Conservation (phyloP, 2,888 invertebrate species). For the Stenodema calcarata region DNA sequence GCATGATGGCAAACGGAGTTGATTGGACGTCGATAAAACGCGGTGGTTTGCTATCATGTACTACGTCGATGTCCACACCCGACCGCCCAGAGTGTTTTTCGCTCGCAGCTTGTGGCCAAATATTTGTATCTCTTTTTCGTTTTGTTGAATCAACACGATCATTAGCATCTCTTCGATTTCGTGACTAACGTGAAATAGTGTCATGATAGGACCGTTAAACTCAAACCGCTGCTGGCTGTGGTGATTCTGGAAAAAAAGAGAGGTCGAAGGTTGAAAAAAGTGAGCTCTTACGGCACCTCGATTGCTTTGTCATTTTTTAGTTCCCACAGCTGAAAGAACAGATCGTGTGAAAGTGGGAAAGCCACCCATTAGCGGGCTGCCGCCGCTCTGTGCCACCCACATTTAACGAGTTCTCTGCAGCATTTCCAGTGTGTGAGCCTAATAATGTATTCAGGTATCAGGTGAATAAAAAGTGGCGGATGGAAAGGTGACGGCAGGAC, state of each 20-base stretch:
- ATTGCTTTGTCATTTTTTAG: background rate
- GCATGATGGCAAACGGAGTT: too few relatives aligned
- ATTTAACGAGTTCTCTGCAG: background rate
- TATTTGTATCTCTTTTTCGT: too few relatives aligned
- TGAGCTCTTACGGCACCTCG: background rate
- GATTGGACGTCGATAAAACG: too few relatives aligned
- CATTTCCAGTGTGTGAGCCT: background rate
- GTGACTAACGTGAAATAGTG: too few relatives aligned
- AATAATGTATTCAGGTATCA: constrained; percentile 3
- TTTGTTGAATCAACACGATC: too few relatives aligned
- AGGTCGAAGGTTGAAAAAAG: background rate
- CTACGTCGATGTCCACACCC: too few relatives aligned
- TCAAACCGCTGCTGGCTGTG: too few relatives aligned
- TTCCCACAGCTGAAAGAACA: background rate
- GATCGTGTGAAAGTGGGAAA: background rate
- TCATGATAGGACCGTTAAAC: too few relatives aligned
- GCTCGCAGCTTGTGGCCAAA: too few relatives aligned
- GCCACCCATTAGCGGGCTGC: background rate
- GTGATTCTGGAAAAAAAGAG: background rate
- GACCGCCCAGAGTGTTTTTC: too few relatives aligned
- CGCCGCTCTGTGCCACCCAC: background rate
- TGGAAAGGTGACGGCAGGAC: background rate
- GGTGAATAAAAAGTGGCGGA: background rate
- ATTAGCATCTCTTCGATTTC: too few relatives aligned
- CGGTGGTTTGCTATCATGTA: too few relatives aligned